Percentiles rank a stretch among this genome's conserved stretches.
phyloP scores from a whole-genome alignment of 92 coral and sea anemone genomes.

The Zoanthus sociatus region DNA sequence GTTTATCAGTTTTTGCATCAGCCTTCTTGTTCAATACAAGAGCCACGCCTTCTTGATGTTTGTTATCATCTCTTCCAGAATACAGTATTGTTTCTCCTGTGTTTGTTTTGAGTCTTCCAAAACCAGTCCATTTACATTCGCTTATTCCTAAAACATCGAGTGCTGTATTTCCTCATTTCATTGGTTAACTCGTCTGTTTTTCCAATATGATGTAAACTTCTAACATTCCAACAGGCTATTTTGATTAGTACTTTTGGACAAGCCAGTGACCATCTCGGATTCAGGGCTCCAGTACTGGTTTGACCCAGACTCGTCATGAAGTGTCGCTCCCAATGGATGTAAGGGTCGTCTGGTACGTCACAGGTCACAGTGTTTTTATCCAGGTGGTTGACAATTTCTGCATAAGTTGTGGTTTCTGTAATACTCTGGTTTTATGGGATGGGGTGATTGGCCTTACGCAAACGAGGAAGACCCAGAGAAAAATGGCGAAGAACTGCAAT shows the following conservation, averaged over 20 bases:
- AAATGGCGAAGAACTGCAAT: background rate
- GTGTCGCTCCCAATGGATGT: too few relatives aligned
- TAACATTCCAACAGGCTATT: constrained; percentile 6
- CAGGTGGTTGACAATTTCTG: background rate
- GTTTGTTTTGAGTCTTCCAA: constrained; percentile 11
- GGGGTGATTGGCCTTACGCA: too few relatives aligned
- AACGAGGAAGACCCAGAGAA: too few relatives aligned
- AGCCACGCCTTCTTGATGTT: background rate
- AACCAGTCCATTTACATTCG: constrained; percentile 20
- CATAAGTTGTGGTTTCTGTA: background rate
- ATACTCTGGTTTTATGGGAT: too few relatives aligned
- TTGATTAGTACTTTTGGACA: constrained; percentile 16
- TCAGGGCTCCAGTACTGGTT: background rate
- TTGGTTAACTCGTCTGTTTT: background rate
- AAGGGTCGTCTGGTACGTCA: too few relatives aligned
- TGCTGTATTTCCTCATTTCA: background rate
- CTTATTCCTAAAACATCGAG: background rate
- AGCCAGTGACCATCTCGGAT: constrained; percentile 15
- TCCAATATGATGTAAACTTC: constrained; percentile 1
- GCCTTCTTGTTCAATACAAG: background rate
- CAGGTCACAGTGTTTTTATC: too few relatives aligned
- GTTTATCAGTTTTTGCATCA: too few relatives aligned
- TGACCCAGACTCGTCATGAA: too few relatives aligned
- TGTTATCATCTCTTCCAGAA: background rate
- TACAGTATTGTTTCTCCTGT: background rate